Evolutionary conservation across 2,797 vertebrate species (phyloP).

Genomic region (Enteromius trimaculatus): DNA sequence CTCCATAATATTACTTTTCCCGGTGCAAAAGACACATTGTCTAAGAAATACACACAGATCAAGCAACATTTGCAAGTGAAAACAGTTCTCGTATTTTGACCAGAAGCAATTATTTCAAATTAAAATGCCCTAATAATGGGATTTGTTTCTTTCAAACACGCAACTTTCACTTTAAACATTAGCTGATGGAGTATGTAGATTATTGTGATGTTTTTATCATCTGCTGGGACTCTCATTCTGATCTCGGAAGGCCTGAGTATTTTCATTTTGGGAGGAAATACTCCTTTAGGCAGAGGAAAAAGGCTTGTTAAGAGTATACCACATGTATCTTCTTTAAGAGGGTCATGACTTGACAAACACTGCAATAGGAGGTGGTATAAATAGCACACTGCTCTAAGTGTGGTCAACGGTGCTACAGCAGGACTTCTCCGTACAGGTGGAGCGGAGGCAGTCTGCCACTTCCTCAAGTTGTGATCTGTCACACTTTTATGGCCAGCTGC

Average conservation of each 20-base stretch:
- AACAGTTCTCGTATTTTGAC: neutral
- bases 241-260: neutral
- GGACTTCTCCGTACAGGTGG: conserved; percentile 28
- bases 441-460: neutral
- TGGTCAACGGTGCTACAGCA: neutral
- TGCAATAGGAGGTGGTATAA: neutral
- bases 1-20: too few relatives aligned
- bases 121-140: neutral
- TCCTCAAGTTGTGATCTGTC: neutral
- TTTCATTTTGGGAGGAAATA: neutral
- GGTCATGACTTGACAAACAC: conserved; percentile 16
- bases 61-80: neutral
- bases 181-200: neutral
- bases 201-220: neutral
- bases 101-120: neutral
- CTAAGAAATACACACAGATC: neutral
- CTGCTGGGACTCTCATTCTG: neutral
- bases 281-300: neutral
- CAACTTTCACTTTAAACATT: neutral
- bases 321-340: conserved; percentile 18
- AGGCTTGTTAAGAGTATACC: neutral
- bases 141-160: neutral
- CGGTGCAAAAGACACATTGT: too few relatives aligned
- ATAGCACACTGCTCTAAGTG: conserved; percentile 13
- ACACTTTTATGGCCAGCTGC: conserved; percentile 30